Percentiles rank a stretch among this genome's conserved stretches.
These are phyloP conservation scores for Toxonevra muliebris DNA, from an alignment of 2,888 invertebrate genomes.

Conservation along the genomic window DNA sequence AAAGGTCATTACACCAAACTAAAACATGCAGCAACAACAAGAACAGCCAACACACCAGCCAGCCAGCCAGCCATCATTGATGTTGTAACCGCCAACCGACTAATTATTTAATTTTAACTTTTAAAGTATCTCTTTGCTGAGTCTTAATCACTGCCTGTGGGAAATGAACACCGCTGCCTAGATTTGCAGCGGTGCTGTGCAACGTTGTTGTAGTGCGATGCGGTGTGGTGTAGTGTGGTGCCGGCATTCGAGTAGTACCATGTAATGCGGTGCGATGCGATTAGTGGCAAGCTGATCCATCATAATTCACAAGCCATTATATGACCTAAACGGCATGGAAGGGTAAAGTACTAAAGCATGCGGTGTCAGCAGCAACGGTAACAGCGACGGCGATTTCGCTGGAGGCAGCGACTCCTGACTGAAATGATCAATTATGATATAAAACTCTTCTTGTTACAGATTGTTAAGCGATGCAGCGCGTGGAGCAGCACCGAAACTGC, in stretches of 20 bases:
- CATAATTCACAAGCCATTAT: conserved; percentile 7
- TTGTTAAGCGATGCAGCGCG: neutral
- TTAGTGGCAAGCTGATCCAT: conserved; percentile 14
- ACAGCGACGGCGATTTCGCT: no score
- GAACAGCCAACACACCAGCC: neutral
- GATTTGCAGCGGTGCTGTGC: conserved; percentile 4
- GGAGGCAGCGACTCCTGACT: neutral
- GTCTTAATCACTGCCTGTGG: conserved; percentile 21
- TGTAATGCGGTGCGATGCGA: neutral
- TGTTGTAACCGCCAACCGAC: conserved; percentile 18
- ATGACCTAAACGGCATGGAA: neutral
- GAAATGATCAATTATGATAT: neutral
- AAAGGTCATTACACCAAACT: conserved; percentile 53
- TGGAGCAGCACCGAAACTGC: neutral
- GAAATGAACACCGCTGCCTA: conserved; percentile 7
- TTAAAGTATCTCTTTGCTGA: conserved; percentile 15
- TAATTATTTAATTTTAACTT: conserved; percentile 24
- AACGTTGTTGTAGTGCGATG: neutral
- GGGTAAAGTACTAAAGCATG: neutral
- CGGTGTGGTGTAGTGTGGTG: neutral
- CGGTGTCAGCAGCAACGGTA: neutral
- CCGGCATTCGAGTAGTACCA: neutral
- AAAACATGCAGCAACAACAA: neutral
- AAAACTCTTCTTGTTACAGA: no score
- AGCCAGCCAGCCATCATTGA: neutral